Base-by-base conservation (phyloP, 2,797 vertebrate species). In the Delichon dasypus region DNA sequence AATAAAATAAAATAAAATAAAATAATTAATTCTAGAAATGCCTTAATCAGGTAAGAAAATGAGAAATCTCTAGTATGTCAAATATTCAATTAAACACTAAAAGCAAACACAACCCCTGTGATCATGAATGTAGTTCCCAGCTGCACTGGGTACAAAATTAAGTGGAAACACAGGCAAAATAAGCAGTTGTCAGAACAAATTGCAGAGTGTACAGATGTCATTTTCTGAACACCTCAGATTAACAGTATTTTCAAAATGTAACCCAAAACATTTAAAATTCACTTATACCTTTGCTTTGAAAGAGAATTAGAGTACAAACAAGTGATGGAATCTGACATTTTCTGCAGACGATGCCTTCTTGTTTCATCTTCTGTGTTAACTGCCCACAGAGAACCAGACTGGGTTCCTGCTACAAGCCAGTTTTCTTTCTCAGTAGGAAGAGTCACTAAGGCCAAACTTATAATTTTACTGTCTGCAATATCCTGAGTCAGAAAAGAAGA, bases 351-450 rank as follows among this genome's bases (percentile, higher is more conserved):
- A 88, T 99, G 98, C 68, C 97, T 98, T 34, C 87, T 94, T 10
- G 96, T 96, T 67, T 90, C 73, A 57, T 98, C 98, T 82, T 93
- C 96, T 3, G 98, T 97, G 81, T 97, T 98, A 87, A 99, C 61
- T 64, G 98, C 98, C 89, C 99, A 97, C 23, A 99, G 96, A 53
- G 97, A 98, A 32, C 99, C 99, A 23, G 98, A 98, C 95, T 99
- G 99, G 5, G 98, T 99, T 44, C 99, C 99, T 20, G 98, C 99
- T 74, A 99, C 98, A 90, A 99, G 96, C 99, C 99, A 99, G 85
- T 98, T 98, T 77, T 98, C 97, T 53, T 97, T 93, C 91, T 98
- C 98, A 25, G 94, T 75, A 40, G 98, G 97, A 95, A 99, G 96
- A 65, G 97, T 98, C 65, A 99, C 98, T 11, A 98, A 98, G 48